Percentiles rank a stretch among this genome's conserved stretches.
Conservation (phyloP, 2,888 invertebrate genomes). For the Ectemnius cavifrons region DNA sequence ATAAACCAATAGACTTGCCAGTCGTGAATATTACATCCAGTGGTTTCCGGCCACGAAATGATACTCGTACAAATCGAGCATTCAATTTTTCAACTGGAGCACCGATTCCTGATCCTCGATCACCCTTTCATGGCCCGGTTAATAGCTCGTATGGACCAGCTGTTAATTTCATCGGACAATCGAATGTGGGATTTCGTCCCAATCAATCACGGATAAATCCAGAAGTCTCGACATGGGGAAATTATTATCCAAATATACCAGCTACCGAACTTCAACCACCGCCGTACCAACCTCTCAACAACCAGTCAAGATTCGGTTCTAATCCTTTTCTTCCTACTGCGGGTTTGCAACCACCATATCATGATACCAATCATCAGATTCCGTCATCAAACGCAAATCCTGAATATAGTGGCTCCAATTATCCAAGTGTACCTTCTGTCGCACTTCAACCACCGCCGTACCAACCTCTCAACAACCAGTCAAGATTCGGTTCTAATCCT, state of each 20-base stretch:
- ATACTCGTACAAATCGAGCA: constrained; percentile 5
- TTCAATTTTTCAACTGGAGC: background rate
- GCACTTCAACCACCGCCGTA: constrained; percentile 1
- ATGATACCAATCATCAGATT: background rate
- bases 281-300: constrained; percentile 3
- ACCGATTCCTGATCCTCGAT: constrained; percentile 15
- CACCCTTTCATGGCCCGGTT: background rate
- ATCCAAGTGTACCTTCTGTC: background rate
- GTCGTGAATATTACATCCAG: constrained; percentile 26
- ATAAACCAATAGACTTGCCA: background rate
- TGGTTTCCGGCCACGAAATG: constrained; percentile 14
- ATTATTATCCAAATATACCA: background rate
- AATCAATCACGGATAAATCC: background rate
- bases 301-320: too few species aligned
- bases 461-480: constrained; percentile 2
- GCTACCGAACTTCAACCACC: constrained; percentile 3
- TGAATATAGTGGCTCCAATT: too few species aligned
- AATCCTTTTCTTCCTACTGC: constrained; percentile 2
- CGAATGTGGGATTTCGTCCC: background rate
- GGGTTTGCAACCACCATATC: constrained; percentile 15
- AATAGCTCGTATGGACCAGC: background rate
- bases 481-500: background rate
- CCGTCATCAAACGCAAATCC: too few species aligned
- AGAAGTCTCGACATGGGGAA: background rate
- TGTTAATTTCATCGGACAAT: background rate